Evolutionary conservation across 2,888 invertebrate genomes (phyloP).

Genomic region (Nomada hirtipes): DNA sequence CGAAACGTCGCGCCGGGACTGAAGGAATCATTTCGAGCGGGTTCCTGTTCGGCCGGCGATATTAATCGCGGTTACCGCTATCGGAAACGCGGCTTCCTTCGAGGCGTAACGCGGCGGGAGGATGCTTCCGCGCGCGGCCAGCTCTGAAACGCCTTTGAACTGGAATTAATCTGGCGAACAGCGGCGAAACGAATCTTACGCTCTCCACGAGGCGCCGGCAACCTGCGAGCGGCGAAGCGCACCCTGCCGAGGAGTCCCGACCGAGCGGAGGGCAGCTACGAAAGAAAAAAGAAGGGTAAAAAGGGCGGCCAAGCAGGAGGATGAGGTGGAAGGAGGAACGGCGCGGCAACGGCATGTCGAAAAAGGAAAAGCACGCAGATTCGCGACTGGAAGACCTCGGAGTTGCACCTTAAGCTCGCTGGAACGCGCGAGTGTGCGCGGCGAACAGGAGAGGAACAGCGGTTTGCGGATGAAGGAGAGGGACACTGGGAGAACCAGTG

Average conservation of each 20-base stretch:
- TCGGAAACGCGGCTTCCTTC: slow-evolving; percentile 15
- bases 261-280: slow-evolving; percentile 37
- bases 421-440: slow-evolving; percentile 59
- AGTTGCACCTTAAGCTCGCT: slow-evolving; percentile 66
- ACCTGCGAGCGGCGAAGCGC: slow-evolving; percentile 43
- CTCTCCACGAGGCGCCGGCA: slow-evolving; percentile 15
- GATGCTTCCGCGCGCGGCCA: background rate
- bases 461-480: slow-evolving; percentile 22
- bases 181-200: background rate
- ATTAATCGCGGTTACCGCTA: slow-evolving; percentile 29
- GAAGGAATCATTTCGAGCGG: background rate
- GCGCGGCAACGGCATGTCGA: slow-evolving; percentile 51
- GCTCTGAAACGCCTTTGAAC: background rate
- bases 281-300: slow-evolving; percentile 2
- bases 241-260: slow-evolving; percentile 59
- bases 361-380: slow-evolving; percentile 71
- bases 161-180: background rate
- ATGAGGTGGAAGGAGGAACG: slow-evolving; percentile 42
- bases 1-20: background rate
- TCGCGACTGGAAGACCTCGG: slow-evolving; percentile 75
- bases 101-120: slow-evolving; percentile 10
- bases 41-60: slow-evolving; percentile 24
- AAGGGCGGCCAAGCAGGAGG: slow-evolving; percentile 39
- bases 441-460: slow-evolving; percentile 40
- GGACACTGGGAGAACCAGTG: slow-evolving; percentile 35